Conservation (phyloP, 2,797 vertebrate genomes). For the Clarias platycephalus region DNA sequence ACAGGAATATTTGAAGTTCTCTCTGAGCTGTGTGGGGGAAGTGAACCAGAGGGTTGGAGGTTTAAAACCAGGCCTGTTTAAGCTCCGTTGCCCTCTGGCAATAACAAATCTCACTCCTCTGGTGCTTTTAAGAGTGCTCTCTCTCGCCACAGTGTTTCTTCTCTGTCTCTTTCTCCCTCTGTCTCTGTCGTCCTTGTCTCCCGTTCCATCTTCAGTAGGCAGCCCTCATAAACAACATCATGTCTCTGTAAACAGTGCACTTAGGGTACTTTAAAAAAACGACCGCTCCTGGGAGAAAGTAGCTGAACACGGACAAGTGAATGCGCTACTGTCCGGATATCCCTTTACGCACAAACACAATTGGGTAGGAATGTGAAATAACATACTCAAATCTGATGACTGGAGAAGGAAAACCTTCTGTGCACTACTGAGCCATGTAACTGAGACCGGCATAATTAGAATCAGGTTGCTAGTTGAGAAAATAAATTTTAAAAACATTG, state of each 20-base stretch:
- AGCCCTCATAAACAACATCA: slow-evolving; percentile 48
- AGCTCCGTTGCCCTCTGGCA: slow-evolving; percentile 38
- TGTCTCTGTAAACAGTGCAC: slow-evolving; percentile 47
- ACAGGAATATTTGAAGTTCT: slow-evolving; percentile 31
- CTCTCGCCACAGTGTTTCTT: slow-evolving; percentile 4
- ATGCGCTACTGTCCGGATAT: slow-evolving; percentile 17
- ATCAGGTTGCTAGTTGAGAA: background rate
- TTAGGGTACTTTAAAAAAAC: slow-evolving; percentile 16
- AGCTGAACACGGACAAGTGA: slow-evolving; percentile 37
- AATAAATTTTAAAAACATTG: background rate
- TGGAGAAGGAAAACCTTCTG: background rate
- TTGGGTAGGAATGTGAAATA: slow-evolving; percentile 1
- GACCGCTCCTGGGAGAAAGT: background rate
- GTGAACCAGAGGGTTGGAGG: slow-evolving; percentile 6
- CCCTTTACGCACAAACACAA: background rate
- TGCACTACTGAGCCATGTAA: slow-evolving; percentile 13
- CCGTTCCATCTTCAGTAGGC: background rate
- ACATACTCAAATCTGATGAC: background rate
- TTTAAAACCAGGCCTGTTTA: slow-evolving; percentile 37
- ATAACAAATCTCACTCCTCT: slow-evolving; percentile 23
- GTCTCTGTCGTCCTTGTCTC: background rate
- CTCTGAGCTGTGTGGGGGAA: background rate
- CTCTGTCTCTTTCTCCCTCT: slow-evolving; percentile 5
- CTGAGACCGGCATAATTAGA: background rate
- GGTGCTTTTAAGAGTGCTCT: slow-evolving; percentile 25